Percentiles rank a stretch among this genome's conserved stretches.
phyloP scores from a whole-genome alignment of 2,797 vertebrate genomes.

The Garrulus glandarius region DNA sequence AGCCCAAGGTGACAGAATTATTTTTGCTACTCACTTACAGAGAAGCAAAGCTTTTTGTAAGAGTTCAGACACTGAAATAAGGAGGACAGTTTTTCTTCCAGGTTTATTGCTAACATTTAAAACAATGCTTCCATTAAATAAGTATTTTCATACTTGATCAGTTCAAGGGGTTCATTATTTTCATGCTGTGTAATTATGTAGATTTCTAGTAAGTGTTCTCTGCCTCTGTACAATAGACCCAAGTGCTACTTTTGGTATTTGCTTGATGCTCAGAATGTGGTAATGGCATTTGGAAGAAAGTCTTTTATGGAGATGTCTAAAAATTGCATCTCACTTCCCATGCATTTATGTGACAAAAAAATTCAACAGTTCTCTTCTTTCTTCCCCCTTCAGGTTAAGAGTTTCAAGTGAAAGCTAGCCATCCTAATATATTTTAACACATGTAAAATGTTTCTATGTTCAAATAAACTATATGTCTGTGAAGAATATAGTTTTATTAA shows the following conservation, averaged over 20 bases:
- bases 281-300: not conserved
- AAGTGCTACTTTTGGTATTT: not conserved
- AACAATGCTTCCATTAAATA: constrained; percentile 19
- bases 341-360: not conserved
- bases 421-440: not conserved
- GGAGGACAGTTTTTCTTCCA: not conserved
- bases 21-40: constrained; percentile 35
- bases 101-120: constrained; percentile 36
- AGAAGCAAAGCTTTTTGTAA: not conserved
- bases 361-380: not conserved
- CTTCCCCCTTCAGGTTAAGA: not conserved
- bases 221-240: not conserved
- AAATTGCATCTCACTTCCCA: not conserved
- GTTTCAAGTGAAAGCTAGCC: not conserved
- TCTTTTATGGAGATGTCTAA: not conserved
- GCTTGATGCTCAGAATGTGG: not conserved
- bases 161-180: constrained; percentile 33
- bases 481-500: not conserved
- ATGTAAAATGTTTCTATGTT: not conserved
- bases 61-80: not conserved
- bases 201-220: not conserved
- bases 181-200: constrained; percentile 1
- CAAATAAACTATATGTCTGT: not conserved
- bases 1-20: constrained; percentile 30
- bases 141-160: constrained; percentile 8